phyloP scores from a whole-genome alignment of 2,888 invertebrate species.

The Nephrotoma flavescens region DNA sequence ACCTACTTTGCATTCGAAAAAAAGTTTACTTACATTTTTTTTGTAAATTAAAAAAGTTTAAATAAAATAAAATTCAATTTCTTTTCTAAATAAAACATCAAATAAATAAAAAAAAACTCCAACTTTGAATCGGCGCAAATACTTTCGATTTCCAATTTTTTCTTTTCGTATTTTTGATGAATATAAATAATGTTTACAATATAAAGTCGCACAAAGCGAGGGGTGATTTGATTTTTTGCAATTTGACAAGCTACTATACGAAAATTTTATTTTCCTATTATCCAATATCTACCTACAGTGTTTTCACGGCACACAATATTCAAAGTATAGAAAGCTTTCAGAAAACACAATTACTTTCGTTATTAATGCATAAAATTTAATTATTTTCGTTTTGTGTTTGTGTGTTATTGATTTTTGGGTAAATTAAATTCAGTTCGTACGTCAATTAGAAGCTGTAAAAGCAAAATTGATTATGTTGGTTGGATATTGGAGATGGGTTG shows the following conservation, averaged over 20 bases:
- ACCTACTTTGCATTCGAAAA: too few species aligned
- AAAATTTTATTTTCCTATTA: not conserved
- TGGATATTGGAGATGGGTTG: too few species aligned
- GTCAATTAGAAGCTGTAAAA: too few species aligned
- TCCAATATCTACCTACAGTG: not conserved
- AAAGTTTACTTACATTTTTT: too few species aligned
- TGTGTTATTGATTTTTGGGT: not conserved
- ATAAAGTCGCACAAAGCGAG: not conserved
- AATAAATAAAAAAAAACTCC: not conserved
- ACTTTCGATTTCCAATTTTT: not conserved
- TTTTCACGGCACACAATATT: not conserved
- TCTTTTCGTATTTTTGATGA: not conserved
- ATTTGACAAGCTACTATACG: not conserved
- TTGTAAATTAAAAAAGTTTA: not conserved
- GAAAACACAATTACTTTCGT: not conserved
- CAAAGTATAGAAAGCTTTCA: not conserved
- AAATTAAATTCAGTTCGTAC: not conserved
- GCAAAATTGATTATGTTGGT: too few species aligned
- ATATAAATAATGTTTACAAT: not conserved
- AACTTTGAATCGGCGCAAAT: not conserved
- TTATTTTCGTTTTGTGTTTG: not conserved
- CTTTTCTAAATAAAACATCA: not conserved
- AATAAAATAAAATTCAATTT: not conserved
- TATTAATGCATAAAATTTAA: not conserved
- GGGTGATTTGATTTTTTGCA: not conserved